Percentiles rank a stretch among this genome's conserved stretches.
phyloP scores from a whole-genome alignment of 2,797 vertebrate species.

The Dendrocincla fuliginosa region DNA sequence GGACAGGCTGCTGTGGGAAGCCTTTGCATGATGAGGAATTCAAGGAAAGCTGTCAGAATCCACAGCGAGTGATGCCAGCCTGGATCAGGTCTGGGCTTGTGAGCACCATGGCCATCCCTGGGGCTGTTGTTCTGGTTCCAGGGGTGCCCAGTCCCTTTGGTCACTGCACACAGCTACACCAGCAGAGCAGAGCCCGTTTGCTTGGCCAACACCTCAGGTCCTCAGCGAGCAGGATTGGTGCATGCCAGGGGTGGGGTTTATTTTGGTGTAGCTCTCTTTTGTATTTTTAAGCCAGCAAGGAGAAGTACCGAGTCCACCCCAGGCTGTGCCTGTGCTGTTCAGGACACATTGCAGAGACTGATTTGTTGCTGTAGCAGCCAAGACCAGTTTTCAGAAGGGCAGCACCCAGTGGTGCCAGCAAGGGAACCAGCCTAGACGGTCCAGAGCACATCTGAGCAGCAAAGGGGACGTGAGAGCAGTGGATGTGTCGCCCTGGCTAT shows the following conservation, averaged over 20 bases:
- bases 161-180: background rate
- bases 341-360: background rate
- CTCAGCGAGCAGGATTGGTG: background rate
- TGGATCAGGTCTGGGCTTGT: background rate
- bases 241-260: background rate
- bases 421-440: background rate
- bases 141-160: background rate
- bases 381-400: background rate
- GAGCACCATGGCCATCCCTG: fast-evolving
- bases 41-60: background rate
- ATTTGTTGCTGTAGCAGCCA: background rate
- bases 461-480: background rate
- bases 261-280: background rate
- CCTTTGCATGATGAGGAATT: background rate
- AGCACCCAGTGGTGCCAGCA: background rate
- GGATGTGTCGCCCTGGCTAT: background rate
- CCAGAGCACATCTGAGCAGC: fast-evolving
- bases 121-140: background rate
- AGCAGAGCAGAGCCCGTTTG: background rate
- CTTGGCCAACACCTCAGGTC: background rate
- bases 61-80: fast-evolving
- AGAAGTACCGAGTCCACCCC: background rate
- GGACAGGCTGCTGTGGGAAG: background rate
- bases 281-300: background rate
- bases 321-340: background rate